Base-by-base conservation (phyloP, 2,888 invertebrate species). In the Megaustenia siamemsis region DNA sequence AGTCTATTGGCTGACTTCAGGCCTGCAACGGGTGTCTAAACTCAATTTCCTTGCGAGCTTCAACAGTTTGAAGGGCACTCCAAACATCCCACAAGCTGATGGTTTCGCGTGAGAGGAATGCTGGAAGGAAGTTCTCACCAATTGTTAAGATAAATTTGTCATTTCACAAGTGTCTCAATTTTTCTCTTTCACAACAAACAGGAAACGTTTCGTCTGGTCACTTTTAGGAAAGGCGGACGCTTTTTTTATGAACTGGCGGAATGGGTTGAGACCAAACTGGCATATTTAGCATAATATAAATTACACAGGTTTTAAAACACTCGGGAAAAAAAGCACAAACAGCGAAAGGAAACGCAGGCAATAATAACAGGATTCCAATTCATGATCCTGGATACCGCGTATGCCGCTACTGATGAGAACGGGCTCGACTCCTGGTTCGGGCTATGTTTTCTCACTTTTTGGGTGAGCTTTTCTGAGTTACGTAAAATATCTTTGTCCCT, bases 91-190 rank as follows among this genome's bases (percentile, higher is more conserved):
- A 10, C 21, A 60, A 68, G 43, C 79, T 69, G 35, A 69, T 81
- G 80, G 80, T 68, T 69, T 68, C 49, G 69, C 80, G 80, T 81
- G 80, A 53, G 53, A 15, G 69, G 80, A 81, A 81, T 81, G 69
- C 69, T 69, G 35, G 80, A 49, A 73, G 49, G 63, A 69, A 81
- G 53, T 81, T 81, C 69, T 81, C 38, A 81, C 80, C 69, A 77
- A 77, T 60, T 21, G 38, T 49, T 66, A 28, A 73, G 66, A 79
- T 79, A 79, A 79, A 79, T 66, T 79, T 68, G 68, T 79, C 66
- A 53, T 66, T 68, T 32, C 21, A 79, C 63, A 79, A 79, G n/a
- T 66, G 43, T 66, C 79, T 66, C 56, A 32, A 66, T 79, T 77
- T 21, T 35, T 77, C 77, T 60, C 56, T n/a, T 77, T 40, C 40